Evolutionary conservation across 2,797 vertebrate genomes (phyloP).

Genomic region (Pseudopleuronectes americanus): DNA sequence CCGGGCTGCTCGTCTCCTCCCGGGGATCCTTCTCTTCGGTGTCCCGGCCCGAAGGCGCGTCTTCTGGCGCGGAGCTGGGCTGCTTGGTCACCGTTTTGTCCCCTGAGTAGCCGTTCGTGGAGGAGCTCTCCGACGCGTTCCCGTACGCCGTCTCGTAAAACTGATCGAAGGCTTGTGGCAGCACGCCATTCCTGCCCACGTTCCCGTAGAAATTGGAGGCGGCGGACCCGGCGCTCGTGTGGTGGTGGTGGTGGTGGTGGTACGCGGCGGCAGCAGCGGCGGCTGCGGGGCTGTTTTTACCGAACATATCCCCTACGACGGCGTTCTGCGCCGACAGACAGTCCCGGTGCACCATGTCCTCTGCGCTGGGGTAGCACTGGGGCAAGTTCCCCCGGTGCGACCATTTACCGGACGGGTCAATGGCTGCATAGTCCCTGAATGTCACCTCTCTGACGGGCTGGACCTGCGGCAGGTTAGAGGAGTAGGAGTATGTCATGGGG

Average conservation of each 20-base stretch:
- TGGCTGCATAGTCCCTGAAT: constrained; percentile 98
- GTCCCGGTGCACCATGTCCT: constrained; percentile 98
- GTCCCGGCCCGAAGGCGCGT: constrained; percentile 83
- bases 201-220: constrained; percentile 95
- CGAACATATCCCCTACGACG: constrained; percentile 94
- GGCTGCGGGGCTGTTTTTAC: constrained; percentile 92
- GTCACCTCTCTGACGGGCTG: constrained; percentile 98
- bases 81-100: constrained; percentile 89
- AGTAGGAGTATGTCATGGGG: constrained; percentile 98
- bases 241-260: constrained; percentile 90
- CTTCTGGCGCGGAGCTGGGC: constrained; percentile 76
- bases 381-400: constrained; percentile 94
- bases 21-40: constrained; percentile 87
- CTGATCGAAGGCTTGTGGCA: constrained; percentile 99
- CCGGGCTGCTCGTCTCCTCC: constrained; percentile 95
- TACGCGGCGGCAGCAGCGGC: constrained; percentile 84
- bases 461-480: constrained; percentile 98
- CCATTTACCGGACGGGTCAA: constrained; percentile 98
- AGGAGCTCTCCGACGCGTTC: constrained; percentile 87
- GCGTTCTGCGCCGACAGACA: constrained; percentile 92
- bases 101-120: constrained; percentile 86
- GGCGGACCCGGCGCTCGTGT: constrained; percentile 88
- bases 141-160: constrained; percentile 99
- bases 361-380: constrained; percentile 94
- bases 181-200: constrained; percentile 96